phyloP scores from a whole-genome alignment of 2,113 vertebrate genomes.

The Clarias gariepinus region DNA sequence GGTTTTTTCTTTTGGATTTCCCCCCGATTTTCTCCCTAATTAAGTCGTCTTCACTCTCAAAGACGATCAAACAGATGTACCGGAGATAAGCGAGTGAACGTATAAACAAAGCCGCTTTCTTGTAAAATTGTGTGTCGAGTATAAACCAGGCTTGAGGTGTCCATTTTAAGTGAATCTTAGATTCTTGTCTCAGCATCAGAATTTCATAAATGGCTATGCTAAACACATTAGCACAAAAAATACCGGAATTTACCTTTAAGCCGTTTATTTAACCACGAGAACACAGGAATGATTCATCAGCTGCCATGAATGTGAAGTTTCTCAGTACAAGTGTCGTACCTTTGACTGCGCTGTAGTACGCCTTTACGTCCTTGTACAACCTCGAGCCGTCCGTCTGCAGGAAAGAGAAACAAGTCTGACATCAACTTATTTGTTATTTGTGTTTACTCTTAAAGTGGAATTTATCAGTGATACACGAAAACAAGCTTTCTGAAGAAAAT shows the following conservation, averaged over 20 bases:
- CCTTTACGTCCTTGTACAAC: constrained; percentile 88
- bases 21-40: too few relatives aligned
- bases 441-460: background rate
- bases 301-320: background rate
- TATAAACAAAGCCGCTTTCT: background rate
- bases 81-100: background rate
- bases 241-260: too few relatives aligned
- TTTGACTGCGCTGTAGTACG: constrained; percentile 84
- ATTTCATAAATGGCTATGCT: background rate
- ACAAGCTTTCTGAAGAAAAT: background rate
- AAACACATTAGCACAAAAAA: background rate
- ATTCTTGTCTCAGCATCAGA: background rate
- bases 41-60: too few relatives aligned
- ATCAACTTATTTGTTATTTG: background rate
- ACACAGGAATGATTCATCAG: background rate
- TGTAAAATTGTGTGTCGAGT: background rate
- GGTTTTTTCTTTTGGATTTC: too few relatives aligned
- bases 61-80: background rate
- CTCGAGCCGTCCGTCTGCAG: constrained; percentile 80
- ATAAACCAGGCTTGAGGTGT: background rate
- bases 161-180: background rate
- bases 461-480: background rate
- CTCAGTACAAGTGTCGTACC: constrained; percentile 66
- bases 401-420: background rate
- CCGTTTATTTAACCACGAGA: background rate